Base-by-base conservation (phyloP, 2,113 vertebrate genomes). In the Hiodon alosoides region DNA sequence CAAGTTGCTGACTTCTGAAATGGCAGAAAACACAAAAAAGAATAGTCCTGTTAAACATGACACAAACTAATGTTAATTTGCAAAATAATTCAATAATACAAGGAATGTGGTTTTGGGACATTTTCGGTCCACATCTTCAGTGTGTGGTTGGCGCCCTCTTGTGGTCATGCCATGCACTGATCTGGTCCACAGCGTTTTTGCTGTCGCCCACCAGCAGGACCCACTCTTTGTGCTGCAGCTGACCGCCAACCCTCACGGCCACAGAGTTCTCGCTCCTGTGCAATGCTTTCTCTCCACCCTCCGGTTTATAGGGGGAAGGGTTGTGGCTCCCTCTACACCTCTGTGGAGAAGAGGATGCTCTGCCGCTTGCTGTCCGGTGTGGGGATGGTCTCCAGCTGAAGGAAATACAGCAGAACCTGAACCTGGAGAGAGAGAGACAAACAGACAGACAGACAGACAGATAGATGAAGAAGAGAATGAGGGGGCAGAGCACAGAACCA, bases 321-420 rank as follows among this genome's bases (percentile, higher is more conserved):
- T 50, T 46, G 50, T 17, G 17, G 5, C 59, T 72, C 68, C 64
- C 77, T 83, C 87, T 93, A 99, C 82, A 99, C 97, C 87, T 99
- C 97, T 0, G 96, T 99, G 85, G 97, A 99, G 83, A 98, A 99
- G 17, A 98, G 94, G 83, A 98, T 94, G 83, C 97, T 99, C 87
- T 98, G 97, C 71, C 97, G 92, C 87, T 99, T 99, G 87, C 96
- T 97, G 89, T 99, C 96, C 0, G 97, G 96, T 2, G 97, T 95
- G 0, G 96, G 97, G 75, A 99, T 96, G 53, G 96, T 95, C 88
- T 99, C 97, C 81, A 98, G 87, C 84, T 99, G 97, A 76, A 99
- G 93, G 86, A 99, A 99, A 83, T 98, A 99, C 76, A 98, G 90
- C 84, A 99, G 87, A 83, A 99, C 97, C 83, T 99, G 97, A 81